Evolutionary conservation across 53 echinoderm and acorn worm genomes (phyloP), one percentile per base, ranked within the genome.

Genomic region (Echinarachnius parma): DNA sequence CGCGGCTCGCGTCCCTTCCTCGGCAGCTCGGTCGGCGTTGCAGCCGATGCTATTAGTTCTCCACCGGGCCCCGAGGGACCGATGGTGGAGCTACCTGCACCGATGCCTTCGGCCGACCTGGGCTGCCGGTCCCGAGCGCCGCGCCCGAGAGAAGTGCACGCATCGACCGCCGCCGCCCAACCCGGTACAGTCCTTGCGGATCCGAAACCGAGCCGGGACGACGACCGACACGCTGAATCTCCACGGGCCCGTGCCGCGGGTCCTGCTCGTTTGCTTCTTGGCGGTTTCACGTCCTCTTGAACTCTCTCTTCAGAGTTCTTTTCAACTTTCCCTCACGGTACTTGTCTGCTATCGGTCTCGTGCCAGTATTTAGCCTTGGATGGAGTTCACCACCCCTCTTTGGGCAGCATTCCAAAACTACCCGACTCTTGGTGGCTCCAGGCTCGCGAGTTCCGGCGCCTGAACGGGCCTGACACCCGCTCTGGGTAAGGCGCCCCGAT

Each of bases 191-290:
- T 64, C 47, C 45, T 39, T 85, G 74, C 75, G 79, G 33, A 10
- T 53, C 33, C 79, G 31, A 30, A 24, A 59, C n/a, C n/a, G n/a
- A 72, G 57, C 60, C 62, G 75, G 19, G 62, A 33, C 49, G 72
- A 59, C 70, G 37, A 45, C 77, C 48, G 61, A 63, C 77, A 16
- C 64, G 81, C 89, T 84, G 84, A 81, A 84, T 84, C 81, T 77
- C 71, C 89, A 76, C 77, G 89, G 68, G 77, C 76, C 61, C 52
- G 55, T 45, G 62, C 76, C 80, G 76, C 71, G 84, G 75, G 89
- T 86, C 77, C 78, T 82, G 82, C 86, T 86, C 86, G 91, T 91
- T 91, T 91, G 79, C 86, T 86, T 91, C 91, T 91, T 62, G 80
- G 82, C 85, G 72, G 89, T 68, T 89, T 89, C 89, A 89, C 89